Evolutionary conservation across 2,797 vertebrate genomes (phyloP), one percentile per base, ranked within the genome.

Genomic region (Schizothorax lantsangensis): DNA sequence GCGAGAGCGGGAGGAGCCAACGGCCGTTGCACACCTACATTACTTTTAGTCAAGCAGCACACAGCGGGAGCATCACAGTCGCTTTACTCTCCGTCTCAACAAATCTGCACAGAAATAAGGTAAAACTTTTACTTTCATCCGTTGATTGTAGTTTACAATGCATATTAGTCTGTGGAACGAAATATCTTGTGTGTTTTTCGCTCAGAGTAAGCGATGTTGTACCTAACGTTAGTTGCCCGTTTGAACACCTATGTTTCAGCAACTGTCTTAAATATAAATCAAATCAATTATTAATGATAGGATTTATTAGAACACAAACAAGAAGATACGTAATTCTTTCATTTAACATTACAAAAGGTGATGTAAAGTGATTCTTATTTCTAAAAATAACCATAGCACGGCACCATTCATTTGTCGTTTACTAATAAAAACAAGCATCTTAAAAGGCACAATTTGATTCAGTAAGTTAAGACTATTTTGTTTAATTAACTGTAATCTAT

Each of bases 21-120:
- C 87, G n/a, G 78, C 90, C 79, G 88, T 89, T 86, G 91, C 93
- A 94, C 94, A 95, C 94, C 94, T 94, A 95, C 94, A 93, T 90
- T 91, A 94, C 90, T 95, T 94, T 94, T 93, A 92, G 94, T 95
- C 91, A 92, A 92, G 91, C 45, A 4, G 12, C 93, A 94, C 91
- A 94, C 95, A 93, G 94, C 93, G 93, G 92, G 94, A 95, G 93
- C 92, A 91, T 78, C 81, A 81, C 30, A 68, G 26, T 68, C 64
- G 10, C 15, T 14, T 43, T 80, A 36, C 57, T 78, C 26, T 78
- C 45, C 14, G 45, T 38, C 19, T 87, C 30, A n/a, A 43, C n/a
- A 47, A 68, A 81, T 88, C 79, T 81, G 1, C 75, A 21, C 12
- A 19, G 14, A 77, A 80, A 88, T 62, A 81, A 90, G 89, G 90